Conservation (phyloP, 1,140 invertebrate genomes). For the Maniola jurtina region DNA sequence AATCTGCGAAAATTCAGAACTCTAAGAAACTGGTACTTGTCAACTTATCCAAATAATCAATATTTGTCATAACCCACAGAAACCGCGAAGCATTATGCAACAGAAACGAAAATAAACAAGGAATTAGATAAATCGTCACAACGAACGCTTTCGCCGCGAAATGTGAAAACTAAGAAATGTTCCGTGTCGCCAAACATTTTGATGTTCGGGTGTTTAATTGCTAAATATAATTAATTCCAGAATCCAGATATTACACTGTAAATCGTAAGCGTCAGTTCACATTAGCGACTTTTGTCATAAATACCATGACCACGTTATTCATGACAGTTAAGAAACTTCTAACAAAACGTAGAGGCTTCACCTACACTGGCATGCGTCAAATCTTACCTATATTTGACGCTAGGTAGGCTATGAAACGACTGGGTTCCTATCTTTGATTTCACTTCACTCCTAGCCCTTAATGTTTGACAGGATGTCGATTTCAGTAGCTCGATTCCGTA, state of each 20-base stretch:
- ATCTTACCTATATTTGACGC: no score
- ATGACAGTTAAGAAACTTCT: no score
- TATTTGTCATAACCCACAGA: constrained; percentile 36
- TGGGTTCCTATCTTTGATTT: no score
- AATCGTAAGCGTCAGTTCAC: not conserved
- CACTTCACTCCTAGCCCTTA: no score
- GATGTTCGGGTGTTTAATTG: constrained; percentile 63
- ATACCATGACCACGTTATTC: no score
- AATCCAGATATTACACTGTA: constrained; percentile 40
- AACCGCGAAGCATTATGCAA: constrained; percentile 44
- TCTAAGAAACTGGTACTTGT: constrained; percentile 5
- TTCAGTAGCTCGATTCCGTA: no score
- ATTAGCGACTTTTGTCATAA: no score
- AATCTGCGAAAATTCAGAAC: no score
- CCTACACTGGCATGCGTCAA: no score
- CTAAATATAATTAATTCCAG: constrained; percentile 64
- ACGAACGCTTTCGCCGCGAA: constrained; percentile 33
- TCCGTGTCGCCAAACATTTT: constrained; percentile 63
- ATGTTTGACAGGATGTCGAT: no score
- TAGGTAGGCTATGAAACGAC: no score
- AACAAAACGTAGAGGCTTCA: no score
- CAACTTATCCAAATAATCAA: constrained; percentile 38
- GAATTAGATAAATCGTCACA: constrained; percentile 53
- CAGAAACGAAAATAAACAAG: constrained; percentile 58
- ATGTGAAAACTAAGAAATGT: constrained; percentile 66